Percentiles rank a stretch among this genome's conserved stretches.
Conservation (phyloP, 2,797 vertebrate genomes). For the Tokudaia muenninki region DNA sequence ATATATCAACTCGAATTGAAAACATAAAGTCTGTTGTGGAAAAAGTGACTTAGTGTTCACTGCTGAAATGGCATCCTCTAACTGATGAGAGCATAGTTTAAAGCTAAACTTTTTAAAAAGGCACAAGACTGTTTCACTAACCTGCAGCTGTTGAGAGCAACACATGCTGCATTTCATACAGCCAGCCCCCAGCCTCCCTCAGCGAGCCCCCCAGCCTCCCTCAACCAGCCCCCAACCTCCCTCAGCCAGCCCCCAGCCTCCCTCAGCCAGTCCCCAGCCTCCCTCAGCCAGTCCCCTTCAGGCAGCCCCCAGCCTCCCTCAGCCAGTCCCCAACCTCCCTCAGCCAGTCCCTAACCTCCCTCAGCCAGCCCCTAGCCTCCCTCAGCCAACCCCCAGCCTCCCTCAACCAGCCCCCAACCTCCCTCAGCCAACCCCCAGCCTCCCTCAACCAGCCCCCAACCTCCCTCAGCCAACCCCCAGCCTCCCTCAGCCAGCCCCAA, state of each 20-base stretch:
- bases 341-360: background rate
- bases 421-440: background rate
- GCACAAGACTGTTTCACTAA: background rate
- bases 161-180: background rate
- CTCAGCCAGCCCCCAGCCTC: background rate
- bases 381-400: background rate
- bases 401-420: background rate
- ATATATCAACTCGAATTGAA: background rate
- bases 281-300: background rate
- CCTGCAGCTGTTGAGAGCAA: background rate
- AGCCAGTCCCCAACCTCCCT: background rate
- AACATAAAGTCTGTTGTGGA: background rate
- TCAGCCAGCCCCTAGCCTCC: background rate
- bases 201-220: background rate
- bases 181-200: background rate
- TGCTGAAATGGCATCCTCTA: constrained; percentile 43
- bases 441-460: background rate
- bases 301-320: background rate
- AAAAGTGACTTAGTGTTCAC: constrained; percentile 30
- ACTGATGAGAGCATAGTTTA: constrained; percentile 41
- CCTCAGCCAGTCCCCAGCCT: background rate
- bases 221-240: background rate
- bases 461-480: background rate
- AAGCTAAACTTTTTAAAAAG: background rate
- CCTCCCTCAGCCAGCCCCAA: background rate